A percentile compares a stretch with the other conserved stretches of the same genome.
Evolutionary conservation across 2,888 invertebrate genomes (phyloP).

Genomic region (Sarcophaga caerulescens): DNA sequence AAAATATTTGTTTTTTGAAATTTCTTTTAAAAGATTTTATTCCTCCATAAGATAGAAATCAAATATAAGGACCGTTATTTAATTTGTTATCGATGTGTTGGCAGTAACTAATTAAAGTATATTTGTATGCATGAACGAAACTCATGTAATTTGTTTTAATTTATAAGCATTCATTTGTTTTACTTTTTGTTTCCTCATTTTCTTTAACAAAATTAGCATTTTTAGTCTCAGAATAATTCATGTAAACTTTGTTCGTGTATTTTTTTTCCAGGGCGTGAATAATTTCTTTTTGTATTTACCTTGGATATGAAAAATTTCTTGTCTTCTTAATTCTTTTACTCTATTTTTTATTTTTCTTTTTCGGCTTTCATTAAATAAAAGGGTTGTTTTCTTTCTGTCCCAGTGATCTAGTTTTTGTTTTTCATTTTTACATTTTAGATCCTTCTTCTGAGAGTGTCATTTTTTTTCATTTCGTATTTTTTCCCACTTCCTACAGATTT

Average conservation of each 20-base stretch:
- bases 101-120: neutral
- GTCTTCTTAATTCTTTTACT: constrained; percentile 21
- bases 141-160: constrained; percentile 45
- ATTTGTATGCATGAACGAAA: constrained; percentile 34
- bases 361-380: neutral
- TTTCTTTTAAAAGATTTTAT: constrained; percentile 11
- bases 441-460: constrained; percentile 38
- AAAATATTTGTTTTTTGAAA: neutral
- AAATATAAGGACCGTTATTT: constrained; percentile 32
- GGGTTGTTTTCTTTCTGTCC: constrained; percentile 46
- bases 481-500: constrained; percentile 32
- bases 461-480: constrained; percentile 43
- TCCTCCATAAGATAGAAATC: neutral
- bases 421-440: neutral
- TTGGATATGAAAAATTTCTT: constrained; percentile 19
- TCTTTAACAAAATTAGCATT: constrained; percentile 35
- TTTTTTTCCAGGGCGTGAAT: constrained; percentile 66
- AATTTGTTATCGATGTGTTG: neutral
- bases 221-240: constrained; percentile 15
- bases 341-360: neutral
- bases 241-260: constrained; percentile 14
- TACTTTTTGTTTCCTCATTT: constrained; percentile 4
- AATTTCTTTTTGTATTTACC: constrained; percentile 48
- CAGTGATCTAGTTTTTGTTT: constrained; percentile 43
- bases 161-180: constrained; percentile 20